Evolutionary conservation across 2,113 vertebrate genomes (phyloP), one percentile per base, ranked within the genome.

Genomic region (Alces alces): DNA sequence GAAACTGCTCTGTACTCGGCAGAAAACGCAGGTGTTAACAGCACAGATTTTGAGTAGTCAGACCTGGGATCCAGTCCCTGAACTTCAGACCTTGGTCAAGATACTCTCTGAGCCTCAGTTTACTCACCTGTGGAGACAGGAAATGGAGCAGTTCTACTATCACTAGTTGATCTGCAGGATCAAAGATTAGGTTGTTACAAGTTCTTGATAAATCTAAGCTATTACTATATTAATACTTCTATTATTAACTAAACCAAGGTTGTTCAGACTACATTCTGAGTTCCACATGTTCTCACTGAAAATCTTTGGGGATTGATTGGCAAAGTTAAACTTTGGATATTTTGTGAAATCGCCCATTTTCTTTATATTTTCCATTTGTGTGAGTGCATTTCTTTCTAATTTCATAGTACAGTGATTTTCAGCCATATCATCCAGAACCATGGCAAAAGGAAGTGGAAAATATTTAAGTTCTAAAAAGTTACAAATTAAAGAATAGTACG

Each of bases 321-420:
- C 85, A 86, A 58, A 89, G 87, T 43, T 60, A 47, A 92, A 92
- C 36, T 89, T 30, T 30, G 45, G 45, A 7, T 92, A 90, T 61
- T 93, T 89, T 93, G 50, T 57, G 73, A 96, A 79, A 88, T 52
- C 36, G 86, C 47, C 61, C 45, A 33, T 94, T 97, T 88, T 84
- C 93, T 90, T 61, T 76, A 25, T 39, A 76, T 45, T 58, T 95
- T 91, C 84, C 76, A 50, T 92, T 60, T 96, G 8, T 52, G 7
- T 79, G 78, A 80, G 16, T 79, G 30, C 43, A 66, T 91, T 64
- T 90, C 86, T 96, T 97, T 94, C 94, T 90, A 88, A 96, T 97
- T 97, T 89, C 60, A 54, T 85, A 89, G 70, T 39, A 55, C n/a
- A 78, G 64, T 91, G 76, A 91, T 86, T 82, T 92, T 86, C 12